Evolutionary conservation across 2,113 vertebrate genomes (phyloP), one percentile per base, ranked within the genome.

Genomic region (Rostratula benghalensis): DNA sequence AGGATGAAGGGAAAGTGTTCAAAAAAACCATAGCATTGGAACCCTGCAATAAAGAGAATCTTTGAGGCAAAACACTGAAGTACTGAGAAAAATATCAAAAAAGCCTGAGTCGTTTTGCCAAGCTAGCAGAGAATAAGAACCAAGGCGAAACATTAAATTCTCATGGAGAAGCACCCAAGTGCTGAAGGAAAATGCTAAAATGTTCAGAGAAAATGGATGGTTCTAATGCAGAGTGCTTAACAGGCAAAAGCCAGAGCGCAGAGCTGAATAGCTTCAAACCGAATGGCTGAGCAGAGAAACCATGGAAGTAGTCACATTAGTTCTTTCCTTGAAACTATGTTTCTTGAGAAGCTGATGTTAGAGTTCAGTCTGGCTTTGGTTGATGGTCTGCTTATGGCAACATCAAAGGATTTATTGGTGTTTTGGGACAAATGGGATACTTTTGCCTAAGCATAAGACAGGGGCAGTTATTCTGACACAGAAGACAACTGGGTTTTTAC

Each of bases 151-250:
- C 51, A 60, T 64, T 63, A 46, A 87, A 90, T 86, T 92, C 84
- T 76, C 33, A 7, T 73, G 82, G 71, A 84, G 68, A 68, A 71
- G 43, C 63, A 84, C 60, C 68, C 82, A 73, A 86, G 74, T 61
- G 63, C 61, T 83, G 81, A 73, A 46, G 70, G 41, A 91, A 95
- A 83, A 81, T 81, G 89, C 63, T 85, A 65, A 79, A 89, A 87
- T 45, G 60, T 59, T 80, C 65, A 30, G 74, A 68, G 87, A 53
- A 93, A 96, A 57, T 60, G 27, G 48, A 41, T 54, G 35, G 20
- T 57, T 69, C 57, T 69, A 82, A 82, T 85, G 74, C 67, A 61
- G 61, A 77, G 7, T 71, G 65, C 51, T 82, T 75, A 75, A 77
- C 31, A 68, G 60, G 83, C 56, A 87, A 74, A 87, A 71, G 16